These are phyloP conservation scores for Cathartes aura DNA, from an alignment of 2,113 vertebrate species.

Conservation along the genomic window DNA sequence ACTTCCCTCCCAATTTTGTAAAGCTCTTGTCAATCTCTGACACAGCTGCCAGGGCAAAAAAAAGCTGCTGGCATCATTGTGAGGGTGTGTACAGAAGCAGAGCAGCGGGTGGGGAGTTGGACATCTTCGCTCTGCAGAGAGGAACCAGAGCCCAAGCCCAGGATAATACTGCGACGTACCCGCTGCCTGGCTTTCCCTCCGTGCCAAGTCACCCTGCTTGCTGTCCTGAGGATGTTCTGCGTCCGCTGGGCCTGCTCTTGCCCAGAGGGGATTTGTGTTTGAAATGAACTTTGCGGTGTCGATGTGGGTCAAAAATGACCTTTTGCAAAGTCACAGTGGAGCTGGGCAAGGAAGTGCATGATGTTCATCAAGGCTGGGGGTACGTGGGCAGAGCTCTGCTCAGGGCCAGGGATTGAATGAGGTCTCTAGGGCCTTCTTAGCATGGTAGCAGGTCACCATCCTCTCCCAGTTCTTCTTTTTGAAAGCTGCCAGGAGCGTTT, in stretches of 20 bases:
- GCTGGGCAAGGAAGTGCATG: background rate
- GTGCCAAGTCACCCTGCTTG: accelerated
- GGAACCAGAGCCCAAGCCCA: background rate
- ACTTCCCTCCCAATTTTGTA: slow-evolving; percentile 13
- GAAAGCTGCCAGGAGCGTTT: background rate
- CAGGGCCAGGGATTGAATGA: background rate
- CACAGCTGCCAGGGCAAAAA: background rate
- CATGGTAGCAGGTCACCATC: background rate
- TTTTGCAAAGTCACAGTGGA: background rate
- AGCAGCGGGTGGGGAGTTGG: background rate
- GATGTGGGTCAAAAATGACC: background rate
- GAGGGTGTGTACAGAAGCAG: background rate
- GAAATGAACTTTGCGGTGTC: background rate
- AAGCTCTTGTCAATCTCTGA: slow-evolving; percentile 36
- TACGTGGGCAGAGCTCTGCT: background rate
- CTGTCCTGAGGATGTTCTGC: background rate
- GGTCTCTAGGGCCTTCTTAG: background rate
- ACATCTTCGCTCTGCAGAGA: background rate
- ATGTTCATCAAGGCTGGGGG: background rate
- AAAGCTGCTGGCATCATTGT: background rate
- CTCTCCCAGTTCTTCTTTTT: background rate
- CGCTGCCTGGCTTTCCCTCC: background rate
- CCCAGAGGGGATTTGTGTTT: background rate
- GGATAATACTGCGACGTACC: accelerated
- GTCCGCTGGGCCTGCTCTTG: background rate